phyloP scores from a whole-genome alignment of 2,888 invertebrate species.

The Thereva nobilitata region DNA sequence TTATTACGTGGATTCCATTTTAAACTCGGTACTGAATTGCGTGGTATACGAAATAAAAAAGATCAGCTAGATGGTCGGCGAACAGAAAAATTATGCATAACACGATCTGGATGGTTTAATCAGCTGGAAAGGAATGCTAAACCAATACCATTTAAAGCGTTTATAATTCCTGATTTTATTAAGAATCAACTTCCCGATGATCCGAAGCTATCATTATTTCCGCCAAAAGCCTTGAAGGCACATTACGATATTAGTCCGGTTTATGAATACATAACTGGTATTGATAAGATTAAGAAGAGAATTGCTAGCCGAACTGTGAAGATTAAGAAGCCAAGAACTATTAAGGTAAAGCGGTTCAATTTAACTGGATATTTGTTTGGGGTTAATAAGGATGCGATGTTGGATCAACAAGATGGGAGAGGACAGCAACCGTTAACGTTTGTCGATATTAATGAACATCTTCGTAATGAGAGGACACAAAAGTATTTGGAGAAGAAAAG shows the following conservation, averaged over 20 bases:
- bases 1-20: slow-evolving; percentile 54
- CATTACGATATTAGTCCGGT: slow-evolving; percentile 43
- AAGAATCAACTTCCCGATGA: slow-evolving; percentile 49
- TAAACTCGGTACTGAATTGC: slow-evolving; percentile 50
- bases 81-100: slow-evolving; percentile 50
- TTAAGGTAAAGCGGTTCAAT: slow-evolving; percentile 54
- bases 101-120: slow-evolving; percentile 54
- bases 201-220: slow-evolving; percentile 50
- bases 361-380: slow-evolving; percentile 51
- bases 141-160: slow-evolving; percentile 48
- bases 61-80: slow-evolving; percentile 46
- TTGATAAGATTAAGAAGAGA: slow-evolving; percentile 51
- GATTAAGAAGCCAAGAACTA: slow-evolving; percentile 50
- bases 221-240: slow-evolving; percentile 44
- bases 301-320: slow-evolving; percentile 47
- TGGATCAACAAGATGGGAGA: no score
- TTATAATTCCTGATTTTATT: slow-evolving; percentile 46
- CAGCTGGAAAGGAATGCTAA: slow-evolving; percentile 50
- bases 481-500: no score
- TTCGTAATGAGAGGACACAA: no score
- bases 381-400: slow-evolving; percentile 33
- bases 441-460: no score
- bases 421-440: no score
- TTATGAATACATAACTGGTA: slow-evolving; percentile 45
- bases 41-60: slow-evolving; percentile 50